These are phyloP conservation scores for Dromococcyx pavoninus DNA, from an alignment of 2,797 vertebrate genomes.

Conservation along the genomic window DNA sequence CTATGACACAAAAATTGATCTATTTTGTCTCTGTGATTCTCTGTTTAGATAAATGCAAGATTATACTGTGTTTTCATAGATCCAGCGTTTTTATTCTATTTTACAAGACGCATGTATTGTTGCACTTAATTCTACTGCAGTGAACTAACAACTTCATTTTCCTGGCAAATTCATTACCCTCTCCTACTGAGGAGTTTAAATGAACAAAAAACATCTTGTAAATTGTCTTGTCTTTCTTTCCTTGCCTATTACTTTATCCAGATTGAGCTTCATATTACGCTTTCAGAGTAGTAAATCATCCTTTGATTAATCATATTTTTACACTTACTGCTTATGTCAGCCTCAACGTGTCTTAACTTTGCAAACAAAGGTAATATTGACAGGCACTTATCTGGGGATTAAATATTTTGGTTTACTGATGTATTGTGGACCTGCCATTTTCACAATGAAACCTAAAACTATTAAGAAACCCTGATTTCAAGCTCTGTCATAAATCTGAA, in stretches of 20 bases:
- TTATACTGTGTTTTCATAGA: not conserved
- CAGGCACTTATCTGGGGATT: conserved; percentile 6
- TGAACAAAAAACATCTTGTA: conserved; percentile 5
- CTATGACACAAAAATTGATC: not conserved
- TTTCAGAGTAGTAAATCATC: not conserved
- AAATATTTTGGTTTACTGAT: conserved; percentile 12
- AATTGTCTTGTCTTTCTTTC: not conserved
- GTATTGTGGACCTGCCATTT: not conserved
- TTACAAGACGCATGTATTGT: not conserved
- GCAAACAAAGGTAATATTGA: conserved; percentile 6
- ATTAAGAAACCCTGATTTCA: conserved; percentile 10
- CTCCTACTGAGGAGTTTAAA: not conserved
- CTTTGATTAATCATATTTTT: conserved; percentile 42
- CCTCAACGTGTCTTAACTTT: not conserved
- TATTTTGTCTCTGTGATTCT: not conserved
- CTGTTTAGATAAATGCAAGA: not conserved
- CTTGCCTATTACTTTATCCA: not conserved
- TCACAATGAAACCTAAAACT: conserved; percentile 1
- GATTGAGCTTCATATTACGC: not conserved
- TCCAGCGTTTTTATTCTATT: not conserved
- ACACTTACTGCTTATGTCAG: conserved; percentile 4
- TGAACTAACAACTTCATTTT: conserved; percentile 17
- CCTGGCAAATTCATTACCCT: not conserved
- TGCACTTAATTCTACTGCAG: not conserved
- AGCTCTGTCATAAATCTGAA: not conserved